Percentiles rank a stretch among this genome's conserved stretches.
phyloP scores from a whole-genome alignment of 2,888 invertebrate species.

The Rhagium mordax region DNA sequence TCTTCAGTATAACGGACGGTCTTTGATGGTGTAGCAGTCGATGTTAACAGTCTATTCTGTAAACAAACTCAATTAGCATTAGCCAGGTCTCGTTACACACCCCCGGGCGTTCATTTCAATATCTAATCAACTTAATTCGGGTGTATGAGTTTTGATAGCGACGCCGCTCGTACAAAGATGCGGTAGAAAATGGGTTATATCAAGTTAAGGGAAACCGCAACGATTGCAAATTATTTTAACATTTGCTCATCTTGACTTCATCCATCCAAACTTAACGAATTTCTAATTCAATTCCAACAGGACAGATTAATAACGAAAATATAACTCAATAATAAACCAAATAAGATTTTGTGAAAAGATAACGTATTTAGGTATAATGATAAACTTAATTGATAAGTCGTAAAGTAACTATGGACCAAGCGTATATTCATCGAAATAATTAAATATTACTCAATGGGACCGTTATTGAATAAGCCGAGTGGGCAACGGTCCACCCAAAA shows the following conservation, averaged over 20 bases:
- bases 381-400: neutral
- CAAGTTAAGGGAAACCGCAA: conserved; percentile 60
- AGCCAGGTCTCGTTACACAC: conserved; percentile 64
- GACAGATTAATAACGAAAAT: conserved; percentile 30
- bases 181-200: conserved; percentile 64
- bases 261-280: conserved; percentile 40
- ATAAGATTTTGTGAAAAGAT: conserved; percentile 13
- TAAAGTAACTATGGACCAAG: neutral
- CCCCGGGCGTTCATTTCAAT: conserved; percentile 67
- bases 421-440: neutral
- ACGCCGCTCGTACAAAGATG: conserved; percentile 59
- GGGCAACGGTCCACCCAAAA: too few species aligned
- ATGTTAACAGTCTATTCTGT: conserved; percentile 67
- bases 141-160: conserved; percentile 66
- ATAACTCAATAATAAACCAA: conserved; percentile 19
- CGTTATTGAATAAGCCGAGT: too few species aligned
- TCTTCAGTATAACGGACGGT: conserved; percentile 56
- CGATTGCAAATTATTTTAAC: conserved; percentile 56
- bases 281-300: conserved; percentile 34
- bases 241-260: conserved; percentile 50
- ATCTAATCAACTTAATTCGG: conserved; percentile 66
- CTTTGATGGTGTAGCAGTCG: conserved; percentile 62
- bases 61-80: conserved; percentile 67
- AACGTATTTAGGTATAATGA: neutral
- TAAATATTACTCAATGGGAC: neutral